These are phyloP conservation scores for Axea sp. DNA, from an alignment of 2,888 invertebrate genomes.

Conservation along the genomic window DNA sequence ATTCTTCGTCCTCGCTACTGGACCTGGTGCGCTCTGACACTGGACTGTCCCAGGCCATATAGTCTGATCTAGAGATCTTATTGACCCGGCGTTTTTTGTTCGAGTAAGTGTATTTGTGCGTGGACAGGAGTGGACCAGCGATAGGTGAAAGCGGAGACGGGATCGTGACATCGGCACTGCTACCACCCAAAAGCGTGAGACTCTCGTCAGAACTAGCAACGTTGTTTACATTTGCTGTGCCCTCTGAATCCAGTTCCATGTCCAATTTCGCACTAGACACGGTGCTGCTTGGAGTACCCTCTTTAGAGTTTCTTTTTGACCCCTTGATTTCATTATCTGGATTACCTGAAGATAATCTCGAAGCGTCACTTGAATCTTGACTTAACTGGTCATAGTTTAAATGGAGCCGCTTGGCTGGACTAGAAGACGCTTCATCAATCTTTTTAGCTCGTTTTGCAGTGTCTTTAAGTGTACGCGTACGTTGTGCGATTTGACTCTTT, in stretches of 20 bases:
- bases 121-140: conserved; percentile 73
- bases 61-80: conserved; percentile 71
- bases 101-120: conserved; percentile 76
- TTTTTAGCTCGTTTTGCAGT: conserved; percentile 63
- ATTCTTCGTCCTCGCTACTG: conserved; percentile 73
- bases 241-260: conserved; percentile 74
- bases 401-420: conserved; percentile 65
- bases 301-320: conserved; percentile 71
- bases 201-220: conserved; percentile 76
- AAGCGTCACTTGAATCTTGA: conserved; percentile 76
- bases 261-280: conserved; percentile 74
- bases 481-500: conserved; percentile 65
- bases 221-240: conserved; percentile 71
- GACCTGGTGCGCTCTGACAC: conserved; percentile 75
- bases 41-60: conserved; percentile 75
- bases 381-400: conserved; percentile 72
- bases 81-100: conserved; percentile 74
- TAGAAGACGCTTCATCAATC: conserved; percentile 62
- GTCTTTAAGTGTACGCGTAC: conserved; percentile 64
- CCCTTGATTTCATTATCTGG: conserved; percentile 59
- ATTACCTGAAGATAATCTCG: conserved; percentile 71
- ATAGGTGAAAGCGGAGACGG: conserved; percentile 75
- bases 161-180: conserved; percentile 74
- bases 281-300: conserved; percentile 73
- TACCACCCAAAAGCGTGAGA: conserved; percentile 70